Evolutionary conservation across 1,140 invertebrate species (phyloP).

Genomic region (Orius insidiosus): DNA sequence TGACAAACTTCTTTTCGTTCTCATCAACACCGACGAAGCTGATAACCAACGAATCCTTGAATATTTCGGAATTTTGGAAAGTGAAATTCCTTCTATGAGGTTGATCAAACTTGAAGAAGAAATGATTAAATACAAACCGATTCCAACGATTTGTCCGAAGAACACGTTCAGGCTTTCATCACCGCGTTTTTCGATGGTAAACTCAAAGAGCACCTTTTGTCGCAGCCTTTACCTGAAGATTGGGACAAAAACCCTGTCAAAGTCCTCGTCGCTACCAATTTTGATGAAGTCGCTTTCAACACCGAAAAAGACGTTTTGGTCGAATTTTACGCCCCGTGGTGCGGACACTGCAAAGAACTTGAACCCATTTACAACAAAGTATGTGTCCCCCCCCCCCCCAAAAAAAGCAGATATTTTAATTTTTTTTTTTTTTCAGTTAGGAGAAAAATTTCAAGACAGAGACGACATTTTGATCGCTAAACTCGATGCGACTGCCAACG

Average conservation of each 20-base stretch:
- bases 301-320: constrained; percentile 85
- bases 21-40: constrained; percentile 85
- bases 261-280: constrained; percentile 86
- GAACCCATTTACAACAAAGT: constrained; percentile 81
- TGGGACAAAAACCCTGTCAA: constrained; percentile 95
- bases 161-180: constrained; percentile 70
- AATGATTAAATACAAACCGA: constrained; percentile 95
- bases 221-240: constrained; percentile 87
- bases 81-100: constrained; percentile 79
- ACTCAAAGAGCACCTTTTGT: constrained; percentile 84
- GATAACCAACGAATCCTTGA: constrained; percentile 95
- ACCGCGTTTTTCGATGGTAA: constrained; percentile 77
- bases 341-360: constrained; percentile 91
- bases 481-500: constrained; percentile 96
- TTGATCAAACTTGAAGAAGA: constrained; percentile 91
- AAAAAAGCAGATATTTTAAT: not conserved
- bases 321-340: constrained; percentile 98
- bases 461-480: constrained; percentile 86
- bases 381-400: constrained; percentile 5
- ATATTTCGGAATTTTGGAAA: constrained; percentile 95
- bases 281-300: constrained; percentile 83
- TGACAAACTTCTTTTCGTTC: constrained; percentile 83
- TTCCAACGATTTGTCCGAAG: constrained; percentile 52
- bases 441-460: constrained; percentile 72
- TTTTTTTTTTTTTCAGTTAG: constrained; percentile 35